Percentiles rank a stretch among this genome's conserved stretches.
Conservation (phyloP, 2,113 vertebrate genomes). For the Epinephelus moara region DNA sequence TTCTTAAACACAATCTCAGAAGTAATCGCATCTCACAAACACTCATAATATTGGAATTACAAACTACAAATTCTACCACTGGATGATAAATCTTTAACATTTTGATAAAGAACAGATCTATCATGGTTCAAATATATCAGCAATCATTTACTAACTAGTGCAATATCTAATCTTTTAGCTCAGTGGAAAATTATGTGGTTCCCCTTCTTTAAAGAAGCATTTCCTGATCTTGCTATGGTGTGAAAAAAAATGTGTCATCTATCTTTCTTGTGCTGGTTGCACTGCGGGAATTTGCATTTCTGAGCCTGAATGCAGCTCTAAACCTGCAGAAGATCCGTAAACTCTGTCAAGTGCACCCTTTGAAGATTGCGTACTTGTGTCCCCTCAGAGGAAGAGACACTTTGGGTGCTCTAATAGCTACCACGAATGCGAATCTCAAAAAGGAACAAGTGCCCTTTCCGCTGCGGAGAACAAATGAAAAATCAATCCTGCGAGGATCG, state of each 20-base stretch:
- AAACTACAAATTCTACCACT: neutral
- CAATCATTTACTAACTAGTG: neutral
- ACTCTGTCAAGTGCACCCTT: neutral
- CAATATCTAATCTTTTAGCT: slow-evolving; percentile 1
- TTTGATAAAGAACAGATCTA: neutral
- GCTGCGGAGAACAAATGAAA: slow-evolving; percentile 51
- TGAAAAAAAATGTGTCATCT: neutral
- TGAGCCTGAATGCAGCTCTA: neutral
- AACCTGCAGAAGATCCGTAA: slow-evolving; percentile 10
- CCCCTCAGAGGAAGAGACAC: neutral
- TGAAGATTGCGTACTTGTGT: slow-evolving; percentile 1
- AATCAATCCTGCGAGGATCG: slow-evolving; percentile 62
- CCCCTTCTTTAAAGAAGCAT: slow-evolving; percentile 13
- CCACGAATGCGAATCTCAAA: slow-evolving; percentile 43
- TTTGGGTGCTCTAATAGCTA: slow-evolving; percentile 6
- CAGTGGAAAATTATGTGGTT: neutral
- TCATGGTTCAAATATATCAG: neutral
- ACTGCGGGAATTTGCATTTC: slow-evolving; percentile 15
- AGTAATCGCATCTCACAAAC: neutral
- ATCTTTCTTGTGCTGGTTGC: neutral
- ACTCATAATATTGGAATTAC: neutral
- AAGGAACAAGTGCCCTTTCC: slow-evolving; percentile 48
- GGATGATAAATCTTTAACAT: neutral
- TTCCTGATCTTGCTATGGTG: slow-evolving; percentile 3
- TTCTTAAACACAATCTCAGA: neutral